These are phyloP conservation scores for Sparus aurata DNA, from an alignment of 2,797 vertebrate genomes.

Conservation along the genomic window DNA sequence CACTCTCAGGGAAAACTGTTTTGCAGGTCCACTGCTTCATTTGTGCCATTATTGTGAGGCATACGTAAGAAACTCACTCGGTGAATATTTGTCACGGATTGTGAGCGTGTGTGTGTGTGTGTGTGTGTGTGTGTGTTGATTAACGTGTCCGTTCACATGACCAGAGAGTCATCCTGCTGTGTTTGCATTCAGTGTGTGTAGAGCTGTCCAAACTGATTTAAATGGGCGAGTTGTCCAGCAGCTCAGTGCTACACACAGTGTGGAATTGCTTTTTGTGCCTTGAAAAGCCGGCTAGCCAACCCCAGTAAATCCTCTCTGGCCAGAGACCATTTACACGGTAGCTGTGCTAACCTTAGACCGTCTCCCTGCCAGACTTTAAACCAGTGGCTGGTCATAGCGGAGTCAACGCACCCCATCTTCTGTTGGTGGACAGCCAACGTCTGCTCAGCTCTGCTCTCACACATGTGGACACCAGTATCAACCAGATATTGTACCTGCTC, in stretches of 20 bases:
- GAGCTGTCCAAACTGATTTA: conserved; percentile 55
- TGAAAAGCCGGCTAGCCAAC: conserved; percentile 58
- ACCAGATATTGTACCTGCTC: conserved; percentile 5
- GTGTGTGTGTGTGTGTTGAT: conserved; percentile 1
- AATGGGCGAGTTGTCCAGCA: conserved; percentile 55
- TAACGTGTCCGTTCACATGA: conserved; percentile 22
- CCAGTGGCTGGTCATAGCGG: conserved; percentile 30
- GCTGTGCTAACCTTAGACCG: conserved; percentile 34
- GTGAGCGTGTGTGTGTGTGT: not conserved
- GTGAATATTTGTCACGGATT: conserved; percentile 30
- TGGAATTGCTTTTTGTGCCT: conserved; percentile 70
- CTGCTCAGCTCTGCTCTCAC: conserved; percentile 38
- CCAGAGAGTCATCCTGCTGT: conserved; percentile 37
- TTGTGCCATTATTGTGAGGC: conserved; percentile 47
- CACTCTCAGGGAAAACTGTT: conserved; percentile 17
- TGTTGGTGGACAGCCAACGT: conserved; percentile 24
- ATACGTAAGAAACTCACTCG: conserved; percentile 24
- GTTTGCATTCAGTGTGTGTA: conserved; percentile 36
- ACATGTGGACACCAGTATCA: conserved; percentile 12
- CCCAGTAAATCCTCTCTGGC: conserved; percentile 68
- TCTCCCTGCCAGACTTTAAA: conserved; percentile 48
- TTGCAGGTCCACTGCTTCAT: conserved; percentile 45
- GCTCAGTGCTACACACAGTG: conserved; percentile 48
- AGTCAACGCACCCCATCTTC: conserved; percentile 37
- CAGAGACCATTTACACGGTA: conserved; percentile 51